Percentiles rank a stretch among this genome's conserved stretches.
Evolutionary conservation across 2,797 vertebrate genomes (phyloP).

Genomic region (Myotis findleyi): DNA sequence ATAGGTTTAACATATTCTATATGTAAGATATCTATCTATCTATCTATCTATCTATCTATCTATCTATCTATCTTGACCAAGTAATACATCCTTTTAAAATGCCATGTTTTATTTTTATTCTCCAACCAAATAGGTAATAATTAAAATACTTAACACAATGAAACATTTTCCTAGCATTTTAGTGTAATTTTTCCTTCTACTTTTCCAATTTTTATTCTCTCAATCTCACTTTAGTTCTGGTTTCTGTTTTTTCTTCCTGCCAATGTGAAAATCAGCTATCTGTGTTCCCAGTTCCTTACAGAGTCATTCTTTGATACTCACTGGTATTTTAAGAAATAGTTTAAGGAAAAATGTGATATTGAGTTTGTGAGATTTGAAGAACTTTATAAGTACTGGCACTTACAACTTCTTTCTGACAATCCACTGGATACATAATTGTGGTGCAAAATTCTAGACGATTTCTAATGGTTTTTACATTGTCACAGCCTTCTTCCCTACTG

Average conservation of each 20-base stretch:
- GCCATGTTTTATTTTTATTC: neutral
- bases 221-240: neutral
- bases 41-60: neutral
- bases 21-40: neutral
- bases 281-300: neutral
- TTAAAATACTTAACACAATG: neutral
- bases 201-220: neutral
- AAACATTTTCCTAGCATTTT: neutral
- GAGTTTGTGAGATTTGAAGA: neutral
- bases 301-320: neutral
- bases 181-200: neutral
- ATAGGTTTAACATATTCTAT: neutral
- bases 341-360: neutral
- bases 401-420: neutral
- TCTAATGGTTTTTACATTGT: neutral
- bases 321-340: neutral
- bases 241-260: neutral
- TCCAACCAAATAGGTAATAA: neutral
- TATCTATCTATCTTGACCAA: neutral
- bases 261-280: neutral
- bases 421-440: neutral
- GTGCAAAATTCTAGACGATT: slow-evolving; percentile 5
- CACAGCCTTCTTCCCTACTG: neutral
- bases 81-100: neutral
- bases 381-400: neutral